Base-by-base conservation (phyloP, 2,113 vertebrate species). In the Chauna torquata region DNA sequence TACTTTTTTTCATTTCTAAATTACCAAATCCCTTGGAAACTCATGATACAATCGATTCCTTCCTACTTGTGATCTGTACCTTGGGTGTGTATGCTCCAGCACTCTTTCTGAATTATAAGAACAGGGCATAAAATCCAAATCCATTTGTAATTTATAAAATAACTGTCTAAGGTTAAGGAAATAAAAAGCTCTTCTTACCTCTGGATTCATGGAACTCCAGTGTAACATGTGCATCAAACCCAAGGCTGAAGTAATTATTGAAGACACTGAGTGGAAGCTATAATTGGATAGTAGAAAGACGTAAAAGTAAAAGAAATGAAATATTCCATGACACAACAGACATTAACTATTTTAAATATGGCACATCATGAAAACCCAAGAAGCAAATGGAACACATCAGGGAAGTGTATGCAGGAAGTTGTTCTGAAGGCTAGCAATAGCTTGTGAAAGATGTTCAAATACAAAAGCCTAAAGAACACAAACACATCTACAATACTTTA, bases 191-290 rank as follows among this genome's bases (percentile, higher is more conserved):
- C 50, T 14, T 83, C 90, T 97, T 97, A 99, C 98, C 98, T 98
- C 98, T 97, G 88, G 98, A 99, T 97, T 98, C 98, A 58, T 99
- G 98, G 94, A 99, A 99, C 85, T 99, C 98, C 97, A 99, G 85
- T 1, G 98, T 99, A 75, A 99, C 98, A 22, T 98, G 98, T 71
- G 98, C 98, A 93, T 99, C 98, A 71, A 99, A 99, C 82, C 98
- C 98, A 44, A 99, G 98, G 94, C 98, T 99, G 97, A 99, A 99
- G 97, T 99, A 99, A 94, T 99, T 99, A 97, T 99, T 99, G 98
- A 99, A 99, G 92, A 99, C 98, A 76, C 97, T 98, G 80, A 99
- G 97, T n/a, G 98, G 98, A 94, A 98, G 98, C 98, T 99, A 96
- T 36, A 97, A 98, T 69, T 52, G 55, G 30, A 88, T n/a, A 80